phyloP scores from a whole-genome alignment of 1,140 invertebrate species.

The Heliothis subflexa region DNA sequence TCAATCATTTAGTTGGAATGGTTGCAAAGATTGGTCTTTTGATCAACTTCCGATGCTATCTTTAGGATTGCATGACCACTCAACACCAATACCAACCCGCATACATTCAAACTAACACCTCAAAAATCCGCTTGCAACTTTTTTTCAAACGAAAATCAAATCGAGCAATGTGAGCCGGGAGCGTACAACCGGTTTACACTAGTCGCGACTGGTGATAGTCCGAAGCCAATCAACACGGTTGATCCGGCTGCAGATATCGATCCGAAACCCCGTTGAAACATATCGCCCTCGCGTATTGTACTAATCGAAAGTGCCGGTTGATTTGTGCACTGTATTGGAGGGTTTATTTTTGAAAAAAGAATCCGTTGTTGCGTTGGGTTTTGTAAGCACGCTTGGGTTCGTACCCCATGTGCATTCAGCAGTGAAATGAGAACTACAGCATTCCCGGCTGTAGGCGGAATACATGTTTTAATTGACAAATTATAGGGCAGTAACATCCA shows the following conservation, averaged over 20 bases:
- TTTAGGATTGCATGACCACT: neutral
- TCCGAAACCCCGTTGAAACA: conserved; percentile 30
- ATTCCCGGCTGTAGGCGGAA: conserved; percentile 13
- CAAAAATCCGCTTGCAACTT: conserved; percentile 14
- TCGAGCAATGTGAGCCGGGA: conserved; percentile 21
- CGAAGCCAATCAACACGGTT: conserved; percentile 59
- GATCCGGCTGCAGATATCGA: conserved; percentile 52
- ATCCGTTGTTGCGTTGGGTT: conserved; percentile 1
- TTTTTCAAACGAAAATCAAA: conserved; percentile 38
- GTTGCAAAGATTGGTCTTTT: neutral
- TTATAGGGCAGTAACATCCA: conserved; percentile 12
- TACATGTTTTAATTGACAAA: conserved; percentile 29
- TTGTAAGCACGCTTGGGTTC: conserved; percentile 7
- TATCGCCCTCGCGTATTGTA: conserved; percentile 30
- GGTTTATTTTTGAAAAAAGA: conserved; percentile 11
- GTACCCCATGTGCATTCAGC: conserved; percentile 13
- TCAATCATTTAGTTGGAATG: too few relatives aligned
- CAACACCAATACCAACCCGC: neutral
- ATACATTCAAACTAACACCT: conserved; percentile 13
- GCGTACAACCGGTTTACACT: conserved; percentile 46
- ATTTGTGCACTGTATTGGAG: conserved; percentile 13
- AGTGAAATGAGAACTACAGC: conserved; percentile 30
- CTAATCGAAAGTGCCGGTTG: conserved; percentile 41
- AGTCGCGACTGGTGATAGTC: conserved; percentile 40
- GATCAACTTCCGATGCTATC: neutral